Evolutionary conservation across 2,113 vertebrate genomes (phyloP).

Genomic region (Pterocles orientalis): DNA sequence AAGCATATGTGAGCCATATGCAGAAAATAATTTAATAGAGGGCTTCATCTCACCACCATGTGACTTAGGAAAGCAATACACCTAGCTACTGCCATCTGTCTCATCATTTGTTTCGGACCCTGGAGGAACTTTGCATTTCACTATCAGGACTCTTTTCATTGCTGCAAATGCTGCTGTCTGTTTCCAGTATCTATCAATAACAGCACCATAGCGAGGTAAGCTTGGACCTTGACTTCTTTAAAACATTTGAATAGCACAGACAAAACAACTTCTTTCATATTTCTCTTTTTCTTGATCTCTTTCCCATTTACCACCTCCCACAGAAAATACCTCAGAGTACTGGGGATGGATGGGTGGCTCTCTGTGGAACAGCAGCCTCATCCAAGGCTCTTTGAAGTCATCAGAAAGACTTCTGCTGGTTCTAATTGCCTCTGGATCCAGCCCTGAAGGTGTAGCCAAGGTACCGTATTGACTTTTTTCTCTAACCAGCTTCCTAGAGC

Average conservation of each 20-base stretch:
- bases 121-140: not conserved
- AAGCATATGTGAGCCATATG: not conserved
- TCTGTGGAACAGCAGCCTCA: not conserved
- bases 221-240: not conserved
- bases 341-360: not conserved
- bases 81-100: not conserved
- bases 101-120: slow-evolving; percentile 6
- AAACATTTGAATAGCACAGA: not conserved
- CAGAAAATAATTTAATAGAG: not conserved
- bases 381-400: not conserved
- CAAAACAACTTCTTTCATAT: not conserved
- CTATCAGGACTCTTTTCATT: not conserved
- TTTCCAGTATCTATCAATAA: not conserved
- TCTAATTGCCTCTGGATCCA: not conserved
- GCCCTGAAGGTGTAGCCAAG: not conserved
- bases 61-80: not conserved
- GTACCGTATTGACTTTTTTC: not conserved
- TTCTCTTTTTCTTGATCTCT: not conserved
- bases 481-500: not conserved
- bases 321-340: not conserved
- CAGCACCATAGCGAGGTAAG: not conserved
- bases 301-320: rapidly evolving
- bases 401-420: not conserved
- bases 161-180: not conserved
- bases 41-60: not conserved